Percentiles rank a stretch among this genome's conserved stretches.
phyloP scores from a whole-genome alignment of 1,140 invertebrate species.

The Alviniconcha marisindica region DNA sequence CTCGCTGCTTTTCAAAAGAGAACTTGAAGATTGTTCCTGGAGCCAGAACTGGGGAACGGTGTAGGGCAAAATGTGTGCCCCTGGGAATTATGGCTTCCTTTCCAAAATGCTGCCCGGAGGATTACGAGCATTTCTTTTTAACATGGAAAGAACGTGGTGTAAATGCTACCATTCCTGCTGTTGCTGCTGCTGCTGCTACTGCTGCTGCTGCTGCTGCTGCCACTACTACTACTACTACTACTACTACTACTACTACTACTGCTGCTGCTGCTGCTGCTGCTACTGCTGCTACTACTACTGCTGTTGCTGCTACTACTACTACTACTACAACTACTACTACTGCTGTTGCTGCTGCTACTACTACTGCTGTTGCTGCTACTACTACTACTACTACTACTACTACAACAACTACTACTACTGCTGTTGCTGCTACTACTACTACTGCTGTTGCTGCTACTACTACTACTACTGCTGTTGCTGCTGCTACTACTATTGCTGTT shows the following conservation, averaged over 20 bases:
- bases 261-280: constrained; percentile 34
- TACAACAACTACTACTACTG: background rate
- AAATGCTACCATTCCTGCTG: background rate
- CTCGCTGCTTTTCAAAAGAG: background rate
- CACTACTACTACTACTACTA: no score
- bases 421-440: constrained; percentile 27
- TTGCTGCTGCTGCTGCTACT: background rate
- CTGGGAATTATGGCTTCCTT: background rate
- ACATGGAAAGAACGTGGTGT: background rate
- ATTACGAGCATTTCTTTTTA: background rate
- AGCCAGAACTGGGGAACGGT: no score
- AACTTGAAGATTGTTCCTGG: background rate
- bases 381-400: background rate
- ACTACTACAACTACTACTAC: constrained; percentile 11
- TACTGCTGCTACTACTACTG: constrained; percentile 15
- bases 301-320: constrained; percentile 21
- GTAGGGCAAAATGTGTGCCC: no score
- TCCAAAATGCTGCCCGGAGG: background rate
- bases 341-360: background rate
- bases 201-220: constrained; percentile 2
- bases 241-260: constrained; percentile 7
- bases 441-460: constrained; percentile 16
- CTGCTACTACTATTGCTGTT: background rate
- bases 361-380: background rate
- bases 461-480: constrained; percentile 1